phyloP scores from a whole-genome alignment of 2,113 vertebrate species.

The Leptobrachium leishanense region DNA sequence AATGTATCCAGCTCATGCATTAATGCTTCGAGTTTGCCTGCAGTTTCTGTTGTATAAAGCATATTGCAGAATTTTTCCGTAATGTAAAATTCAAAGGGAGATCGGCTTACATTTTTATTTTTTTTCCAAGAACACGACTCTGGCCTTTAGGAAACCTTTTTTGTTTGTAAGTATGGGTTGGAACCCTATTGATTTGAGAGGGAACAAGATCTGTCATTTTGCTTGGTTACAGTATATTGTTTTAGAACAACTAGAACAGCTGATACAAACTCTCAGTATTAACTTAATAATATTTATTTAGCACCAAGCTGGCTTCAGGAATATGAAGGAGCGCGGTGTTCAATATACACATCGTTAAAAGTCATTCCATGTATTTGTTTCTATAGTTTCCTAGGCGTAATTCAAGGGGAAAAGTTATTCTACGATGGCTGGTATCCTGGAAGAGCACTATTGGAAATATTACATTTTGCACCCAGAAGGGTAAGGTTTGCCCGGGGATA shows the following conservation, averaged over 20 bases:
- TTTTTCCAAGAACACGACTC: conserved; percentile 15
- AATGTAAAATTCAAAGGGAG: conserved; percentile 27
- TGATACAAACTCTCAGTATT: background rate
- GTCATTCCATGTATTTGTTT: too few species aligned
- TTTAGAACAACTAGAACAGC: background rate
- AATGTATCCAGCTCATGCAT: conserved; percentile 8
- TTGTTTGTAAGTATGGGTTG: background rate
- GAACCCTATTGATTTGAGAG: background rate
- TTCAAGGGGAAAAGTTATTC: too few species aligned
- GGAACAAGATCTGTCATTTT: conserved; percentile 4
- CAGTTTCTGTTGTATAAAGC: background rate
- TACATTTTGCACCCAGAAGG: too few species aligned
- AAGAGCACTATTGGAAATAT: too few species aligned
- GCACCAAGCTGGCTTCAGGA: background rate
- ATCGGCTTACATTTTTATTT: conserved; percentile 37
- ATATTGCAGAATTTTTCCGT: conserved; percentile 20
- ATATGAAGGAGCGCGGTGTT: too few species aligned
- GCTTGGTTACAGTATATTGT: background rate
- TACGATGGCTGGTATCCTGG: too few species aligned
- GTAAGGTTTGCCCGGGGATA: too few species aligned
- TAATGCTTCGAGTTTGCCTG: conserved; percentile 1
- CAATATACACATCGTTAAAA: too few species aligned
- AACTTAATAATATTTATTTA: background rate
- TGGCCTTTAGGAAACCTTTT: background rate
- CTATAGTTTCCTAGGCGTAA: too few species aligned